Percentiles rank a stretch among this genome's conserved stretches.
phyloP scores from a whole-genome alignment of 2,888 invertebrate genomes.

The Aphodius granarius region DNA sequence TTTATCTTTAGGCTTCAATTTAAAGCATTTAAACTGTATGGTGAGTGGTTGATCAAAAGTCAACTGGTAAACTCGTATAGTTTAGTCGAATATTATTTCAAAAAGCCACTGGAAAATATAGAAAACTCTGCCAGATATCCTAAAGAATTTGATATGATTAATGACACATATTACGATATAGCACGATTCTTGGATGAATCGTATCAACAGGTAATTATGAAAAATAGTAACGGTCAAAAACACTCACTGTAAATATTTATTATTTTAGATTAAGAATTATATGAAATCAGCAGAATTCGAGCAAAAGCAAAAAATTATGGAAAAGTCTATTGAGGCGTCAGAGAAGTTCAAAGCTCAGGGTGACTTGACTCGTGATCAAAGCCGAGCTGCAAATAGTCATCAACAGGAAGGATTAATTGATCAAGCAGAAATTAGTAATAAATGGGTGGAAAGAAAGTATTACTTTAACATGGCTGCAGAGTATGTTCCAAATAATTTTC shows the following conservation, averaged over 20 bases:
- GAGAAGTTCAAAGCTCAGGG: constrained; percentile 46
- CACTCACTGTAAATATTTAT: not conserved
- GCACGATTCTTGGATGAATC: constrained; percentile 84
- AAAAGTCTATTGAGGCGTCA: constrained; percentile 62
- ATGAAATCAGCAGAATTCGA: constrained; percentile 78
- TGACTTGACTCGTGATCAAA: constrained; percentile 54
- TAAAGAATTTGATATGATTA: constrained; percentile 56
- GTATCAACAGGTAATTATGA: constrained; percentile 69
- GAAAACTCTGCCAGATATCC: constrained; percentile 39
- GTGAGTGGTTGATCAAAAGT: constrained; percentile 80
- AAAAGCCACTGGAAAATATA: constrained; percentile 60
- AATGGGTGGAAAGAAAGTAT: constrained; percentile 62
- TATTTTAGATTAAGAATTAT: constrained; percentile 55
- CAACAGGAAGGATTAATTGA: constrained; percentile 68
- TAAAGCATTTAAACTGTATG: constrained; percentile 66
- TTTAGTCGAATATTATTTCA: constrained; percentile 69
- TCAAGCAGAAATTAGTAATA: constrained; percentile 67
- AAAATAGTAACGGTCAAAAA: not conserved
- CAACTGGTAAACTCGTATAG: constrained; percentile 73
- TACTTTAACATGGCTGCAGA: constrained; percentile 73
- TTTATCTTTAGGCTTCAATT: constrained; percentile 40
- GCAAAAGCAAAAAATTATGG: constrained; percentile 69
- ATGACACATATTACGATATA: constrained; percentile 71
- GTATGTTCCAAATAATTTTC: constrained; percentile 52
- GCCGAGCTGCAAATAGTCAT: constrained; percentile 60